phyloP scores from a whole-genome alignment of 2,113 vertebrate genomes.

The Odobenus rosmarus region DNA sequence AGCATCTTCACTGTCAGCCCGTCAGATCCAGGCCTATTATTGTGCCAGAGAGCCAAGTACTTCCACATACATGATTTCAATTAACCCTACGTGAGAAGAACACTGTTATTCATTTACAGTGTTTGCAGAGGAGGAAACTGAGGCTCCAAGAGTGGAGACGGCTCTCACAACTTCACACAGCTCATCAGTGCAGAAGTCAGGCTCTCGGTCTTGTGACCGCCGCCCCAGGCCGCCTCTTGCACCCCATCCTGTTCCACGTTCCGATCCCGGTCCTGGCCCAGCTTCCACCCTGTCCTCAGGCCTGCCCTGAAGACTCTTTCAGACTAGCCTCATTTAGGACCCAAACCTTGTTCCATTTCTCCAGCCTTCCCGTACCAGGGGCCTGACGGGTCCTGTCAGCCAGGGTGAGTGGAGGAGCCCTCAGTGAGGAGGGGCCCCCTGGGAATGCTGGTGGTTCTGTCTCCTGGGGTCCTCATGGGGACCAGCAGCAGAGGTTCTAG shows the following conservation, averaged over 20 bases:
- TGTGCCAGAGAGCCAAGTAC: neutral
- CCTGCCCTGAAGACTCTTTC: neutral
- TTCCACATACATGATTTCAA: neutral
- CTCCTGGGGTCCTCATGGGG: neutral
- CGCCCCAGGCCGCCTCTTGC: neutral
- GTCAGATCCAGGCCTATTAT: neutral
- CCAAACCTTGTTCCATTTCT: neutral
- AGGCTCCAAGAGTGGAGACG: neutral
- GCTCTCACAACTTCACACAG: neutral
- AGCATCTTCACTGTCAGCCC: neutral
- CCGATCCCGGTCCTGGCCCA: neutral
- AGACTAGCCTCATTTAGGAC: neutral
- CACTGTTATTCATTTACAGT: neutral
- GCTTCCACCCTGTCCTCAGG: neutral
- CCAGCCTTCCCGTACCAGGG: neutral
- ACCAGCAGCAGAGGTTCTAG: neutral
- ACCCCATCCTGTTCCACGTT: neutral
- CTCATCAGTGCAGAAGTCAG: neutral
- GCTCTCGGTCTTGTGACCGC: neutral
- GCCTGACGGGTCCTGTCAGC: neutral
- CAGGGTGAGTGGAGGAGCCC: neutral
- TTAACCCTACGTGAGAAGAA: neutral
- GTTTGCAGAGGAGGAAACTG: neutral
- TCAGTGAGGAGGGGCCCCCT: neutral
- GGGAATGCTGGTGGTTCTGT: neutral